phyloP scores from a whole-genome alignment of 2,888 invertebrate genomes.

The Acanthosepion esculentum region DNA sequence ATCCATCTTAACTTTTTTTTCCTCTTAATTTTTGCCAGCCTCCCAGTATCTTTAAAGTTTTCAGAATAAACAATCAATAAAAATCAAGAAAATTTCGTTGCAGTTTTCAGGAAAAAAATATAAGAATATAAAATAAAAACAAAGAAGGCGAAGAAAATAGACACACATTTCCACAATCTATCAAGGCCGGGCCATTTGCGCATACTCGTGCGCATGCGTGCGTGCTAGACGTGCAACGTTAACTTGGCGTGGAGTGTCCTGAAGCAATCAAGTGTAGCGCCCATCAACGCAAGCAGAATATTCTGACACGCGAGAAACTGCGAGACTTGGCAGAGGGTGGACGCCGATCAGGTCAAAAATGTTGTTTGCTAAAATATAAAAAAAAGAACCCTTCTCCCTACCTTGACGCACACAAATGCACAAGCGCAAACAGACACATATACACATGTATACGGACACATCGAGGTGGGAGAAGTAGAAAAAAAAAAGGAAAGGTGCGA shows the following conservation, averaged over 20 bases:
- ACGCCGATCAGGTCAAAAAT: background rate
- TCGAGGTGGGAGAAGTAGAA: too few relatives aligned
- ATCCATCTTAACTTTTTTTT: background rate
- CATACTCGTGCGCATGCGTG: background rate
- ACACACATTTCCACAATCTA: background rate
- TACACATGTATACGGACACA: background rate
- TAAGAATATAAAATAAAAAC: background rate
- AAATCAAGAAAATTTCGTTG: background rate
- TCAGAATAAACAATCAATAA: conserved; percentile 11
- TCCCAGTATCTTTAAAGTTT: background rate
- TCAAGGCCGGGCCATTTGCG: conserved; percentile 1
- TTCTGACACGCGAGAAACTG: background rate
- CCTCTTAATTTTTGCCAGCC: background rate
- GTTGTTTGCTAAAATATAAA: background rate
- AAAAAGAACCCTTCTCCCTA: background rate
- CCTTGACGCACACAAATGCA: background rate
- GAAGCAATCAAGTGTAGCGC: background rate
- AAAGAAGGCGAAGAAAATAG: background rate
- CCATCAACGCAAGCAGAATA: background rate
- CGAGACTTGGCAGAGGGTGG: conserved; percentile 33
- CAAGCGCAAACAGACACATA: too few relatives aligned
- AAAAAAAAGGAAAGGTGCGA: too few relatives aligned
- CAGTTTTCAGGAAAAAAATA: background rate
- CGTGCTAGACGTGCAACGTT: background rate
- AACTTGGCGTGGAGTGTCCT: conserved; percentile 21